Base-by-base conservation (phyloP, 2,888 invertebrate species). In the Tricholauxania praeusta region DNA sequence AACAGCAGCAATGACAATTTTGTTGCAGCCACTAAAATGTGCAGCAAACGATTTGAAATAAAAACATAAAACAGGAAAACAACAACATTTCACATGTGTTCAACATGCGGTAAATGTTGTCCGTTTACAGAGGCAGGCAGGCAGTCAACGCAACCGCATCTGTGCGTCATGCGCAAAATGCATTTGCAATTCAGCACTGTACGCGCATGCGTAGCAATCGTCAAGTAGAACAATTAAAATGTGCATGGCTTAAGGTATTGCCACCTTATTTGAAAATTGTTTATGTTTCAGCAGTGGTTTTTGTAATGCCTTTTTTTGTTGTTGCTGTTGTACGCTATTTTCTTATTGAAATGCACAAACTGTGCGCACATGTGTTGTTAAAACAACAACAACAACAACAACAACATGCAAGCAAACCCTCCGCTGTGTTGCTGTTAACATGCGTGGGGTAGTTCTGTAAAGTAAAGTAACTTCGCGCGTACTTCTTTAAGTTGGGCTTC, bases 391-490 rank as follows among this genome's bases (percentile, higher is more conserved):
- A 70, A 70, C 32, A 63, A 53, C 52, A 62, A 14, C 62, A 52
- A 47, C 17, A 14, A 64, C 4, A 28, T n/a, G n/a, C 60, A 59
- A 48, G 48, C 17, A 17, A 19, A 49, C 32, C 48, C 63, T 19
- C 32, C 28, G 49, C 28, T 19, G 12, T 53, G 47, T 67, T 57
- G 47, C 47, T 67, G 67, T 67, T 22, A 67, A 67, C 57, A 22
- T 57, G 67, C 67, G 67, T 67, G 67, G 60, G 68, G 68, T 69
- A 70, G 70, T 28, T 48, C 48, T 17, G 22, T 63, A 22, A 17
- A 48, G 19, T 7, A 48, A n/a, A 48, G 48, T 51, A 64, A 17
- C 12, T 51, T 14, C 28, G 55, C 14, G 64, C 49, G 51, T 64
- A 51, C 64, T 14, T 19, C 64, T 4, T 28, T 64, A 7, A 14